Conservation (phyloP, 2,113 vertebrate genomes). For the Dolichotis patagonum region DNA sequence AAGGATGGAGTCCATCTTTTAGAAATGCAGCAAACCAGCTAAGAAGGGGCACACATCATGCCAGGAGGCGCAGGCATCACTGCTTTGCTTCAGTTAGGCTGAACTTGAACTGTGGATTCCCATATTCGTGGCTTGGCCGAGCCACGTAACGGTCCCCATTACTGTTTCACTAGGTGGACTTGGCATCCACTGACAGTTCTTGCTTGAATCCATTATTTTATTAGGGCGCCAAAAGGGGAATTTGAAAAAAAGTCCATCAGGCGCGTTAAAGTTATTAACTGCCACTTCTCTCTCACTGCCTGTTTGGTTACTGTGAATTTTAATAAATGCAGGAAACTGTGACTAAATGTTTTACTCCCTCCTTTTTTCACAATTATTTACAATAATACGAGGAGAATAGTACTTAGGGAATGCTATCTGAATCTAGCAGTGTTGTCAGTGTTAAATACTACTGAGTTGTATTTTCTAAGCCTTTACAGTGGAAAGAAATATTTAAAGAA, state of each 20-base stretch:
- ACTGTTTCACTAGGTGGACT: neutral
- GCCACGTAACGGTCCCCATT: too few species aligned
- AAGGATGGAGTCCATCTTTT: neutral
- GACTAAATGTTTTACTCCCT: neutral
- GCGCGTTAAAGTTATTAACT: neutral
- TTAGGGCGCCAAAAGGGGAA: neutral
- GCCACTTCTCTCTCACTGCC: neutral
- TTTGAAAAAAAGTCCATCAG: neutral
- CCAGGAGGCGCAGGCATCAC: accelerated
- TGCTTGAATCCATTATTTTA: neutral
- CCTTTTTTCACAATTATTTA: neutral
- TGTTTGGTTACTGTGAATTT: neutral
- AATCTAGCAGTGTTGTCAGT: neutral
- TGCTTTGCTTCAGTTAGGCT: too few species aligned
- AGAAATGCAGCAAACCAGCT: neutral
- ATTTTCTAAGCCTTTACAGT: neutral
- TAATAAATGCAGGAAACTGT: neutral
- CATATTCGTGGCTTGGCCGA: accelerated
- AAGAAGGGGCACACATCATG: accelerated
- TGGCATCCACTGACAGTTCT: neutral
- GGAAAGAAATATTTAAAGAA: neutral
- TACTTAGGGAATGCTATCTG: neutral
- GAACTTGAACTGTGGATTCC: neutral
- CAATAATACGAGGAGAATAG: neutral
- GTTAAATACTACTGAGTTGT: neutral